Evolutionary conservation across 2,888 invertebrate species (phyloP).

Genomic region (Rotaria sp.): DNA sequence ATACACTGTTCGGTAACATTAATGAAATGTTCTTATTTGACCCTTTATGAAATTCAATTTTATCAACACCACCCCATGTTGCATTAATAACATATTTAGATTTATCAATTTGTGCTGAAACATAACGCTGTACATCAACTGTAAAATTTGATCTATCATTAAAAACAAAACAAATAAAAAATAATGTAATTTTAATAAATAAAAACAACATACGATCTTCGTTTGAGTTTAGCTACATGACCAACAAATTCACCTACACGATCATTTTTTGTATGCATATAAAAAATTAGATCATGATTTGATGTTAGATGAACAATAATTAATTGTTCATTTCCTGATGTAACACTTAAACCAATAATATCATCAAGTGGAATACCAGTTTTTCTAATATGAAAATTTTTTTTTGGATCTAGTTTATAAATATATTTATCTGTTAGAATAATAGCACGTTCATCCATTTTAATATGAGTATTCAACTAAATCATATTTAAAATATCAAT

Average conservation of each 20-base stretch:
- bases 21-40: slow-evolving; percentile 9
- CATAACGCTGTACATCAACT: not conserved
- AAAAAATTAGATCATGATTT: not conserved
- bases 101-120: slow-evolving; percentile 5
- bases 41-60: slow-evolving; percentile 22
- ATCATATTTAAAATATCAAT: not conserved
- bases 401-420: slow-evolving; percentile 76
- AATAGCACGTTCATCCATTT: slow-evolving; percentile 77
- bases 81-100: not conserved
- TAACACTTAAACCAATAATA: slow-evolving; percentile 27
- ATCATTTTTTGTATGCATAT: slow-evolving; percentile 19
- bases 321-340: not conserved
- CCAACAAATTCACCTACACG: slow-evolving; percentile 17
- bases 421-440: slow-evolving; percentile 75
- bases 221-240: not conserved
- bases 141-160: not conserved
- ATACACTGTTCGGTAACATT: not conserved
- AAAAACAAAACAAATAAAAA: not conserved
- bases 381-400: slow-evolving; percentile 65
- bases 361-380: slow-evolving; percentile 31
- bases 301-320: not conserved
- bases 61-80: not conserved
- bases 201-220: not conserved
- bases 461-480: slow-evolving; percentile 66
- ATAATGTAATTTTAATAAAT: no score